These are phyloP conservation scores for Onychomys leucogaster DNA, from an alignment of 2,797 vertebrate genomes.

Conservation along the genomic window DNA sequence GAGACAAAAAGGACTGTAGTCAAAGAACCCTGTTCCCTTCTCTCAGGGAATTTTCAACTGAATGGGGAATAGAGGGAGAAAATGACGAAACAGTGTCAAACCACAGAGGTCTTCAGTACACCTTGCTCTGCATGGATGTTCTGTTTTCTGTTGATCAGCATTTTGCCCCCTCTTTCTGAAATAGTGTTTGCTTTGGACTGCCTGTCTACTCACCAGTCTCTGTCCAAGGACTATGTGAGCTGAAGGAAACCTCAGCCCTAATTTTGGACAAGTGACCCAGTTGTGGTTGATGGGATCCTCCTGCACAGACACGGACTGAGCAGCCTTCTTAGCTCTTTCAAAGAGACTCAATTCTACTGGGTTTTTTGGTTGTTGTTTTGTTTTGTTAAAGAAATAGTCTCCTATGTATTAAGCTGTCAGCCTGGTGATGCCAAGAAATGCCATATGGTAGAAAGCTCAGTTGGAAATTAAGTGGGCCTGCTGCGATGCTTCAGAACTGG, in stretches of 20 bases:
- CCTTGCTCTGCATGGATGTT: background rate
- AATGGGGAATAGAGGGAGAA: background rate
- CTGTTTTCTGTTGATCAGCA: background rate
- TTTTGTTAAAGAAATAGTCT: background rate
- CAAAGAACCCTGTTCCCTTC: background rate
- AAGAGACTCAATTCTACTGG: background rate
- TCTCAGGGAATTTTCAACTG: conserved; percentile 10
- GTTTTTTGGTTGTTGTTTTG: too few relatives aligned
- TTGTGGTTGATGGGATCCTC: background rate
- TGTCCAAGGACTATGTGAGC: background rate
- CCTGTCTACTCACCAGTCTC: background rate
- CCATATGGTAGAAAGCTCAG: background rate
- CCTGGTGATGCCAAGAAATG: background rate
- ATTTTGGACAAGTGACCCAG: background rate
- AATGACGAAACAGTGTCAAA: background rate
- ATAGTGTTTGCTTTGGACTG: background rate
- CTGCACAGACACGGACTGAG: background rate
- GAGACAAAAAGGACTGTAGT: background rate
- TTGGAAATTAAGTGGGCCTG: background rate
- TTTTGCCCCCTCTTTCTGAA: background rate
- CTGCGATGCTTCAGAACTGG: background rate
- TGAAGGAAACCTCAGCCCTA: background rate
- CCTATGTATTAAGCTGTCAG: background rate
- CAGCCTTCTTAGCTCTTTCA: background rate
- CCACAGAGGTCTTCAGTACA: background rate